phyloP scores from a whole-genome alignment of 92 coral and sea anemone genomes.

The Pocillopora meandrina region DNA sequence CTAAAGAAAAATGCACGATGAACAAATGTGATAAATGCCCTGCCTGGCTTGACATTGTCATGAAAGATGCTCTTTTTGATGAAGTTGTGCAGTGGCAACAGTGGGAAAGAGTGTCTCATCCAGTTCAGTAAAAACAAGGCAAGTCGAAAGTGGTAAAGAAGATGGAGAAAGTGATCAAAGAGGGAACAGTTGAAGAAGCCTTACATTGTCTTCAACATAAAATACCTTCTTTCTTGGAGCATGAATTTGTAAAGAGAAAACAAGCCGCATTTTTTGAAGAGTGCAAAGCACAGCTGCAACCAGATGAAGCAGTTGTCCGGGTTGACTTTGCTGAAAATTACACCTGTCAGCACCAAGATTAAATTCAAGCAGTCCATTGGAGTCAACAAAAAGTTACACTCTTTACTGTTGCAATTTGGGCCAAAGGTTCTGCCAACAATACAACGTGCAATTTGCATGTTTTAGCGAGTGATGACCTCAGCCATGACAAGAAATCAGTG shows the following conservation, averaged over 20 bases:
- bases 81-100: background rate
- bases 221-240: slow-evolving; percentile 47
- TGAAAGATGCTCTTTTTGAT: background rate
- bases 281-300: slow-evolving; percentile 19
- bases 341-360: slow-evolving; percentile 42
- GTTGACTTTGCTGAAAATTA: slow-evolving; percentile 52
- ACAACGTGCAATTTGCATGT: slow-evolving; percentile 33
- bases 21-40: slow-evolving; percentile 55
- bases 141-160: background rate
- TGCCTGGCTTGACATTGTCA: slow-evolving; percentile 42
- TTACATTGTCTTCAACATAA: slow-evolving; percentile 31
- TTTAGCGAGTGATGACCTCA: slow-evolving; percentile 9
- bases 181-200: slow-evolving; percentile 52
- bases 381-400: slow-evolving; percentile 43
- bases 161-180: slow-evolving; percentile 43
- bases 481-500: slow-evolving; percentile 54
- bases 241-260: slow-evolving; percentile 53
- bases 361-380: slow-evolving; percentile 57
- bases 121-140: slow-evolving; percentile 15
- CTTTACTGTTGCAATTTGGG: slow-evolving; percentile 57
- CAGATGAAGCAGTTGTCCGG: slow-evolving; percentile 49
- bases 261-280: slow-evolving; percentile 53
- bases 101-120: slow-evolving; percentile 7
- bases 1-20: slow-evolving; percentile 55
- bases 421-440: slow-evolving; percentile 36